Evolutionary conservation across 2,888 invertebrate genomes (phyloP), one percentile per base, ranked within the genome.

Genomic region (Cryptops parisi): DNA sequence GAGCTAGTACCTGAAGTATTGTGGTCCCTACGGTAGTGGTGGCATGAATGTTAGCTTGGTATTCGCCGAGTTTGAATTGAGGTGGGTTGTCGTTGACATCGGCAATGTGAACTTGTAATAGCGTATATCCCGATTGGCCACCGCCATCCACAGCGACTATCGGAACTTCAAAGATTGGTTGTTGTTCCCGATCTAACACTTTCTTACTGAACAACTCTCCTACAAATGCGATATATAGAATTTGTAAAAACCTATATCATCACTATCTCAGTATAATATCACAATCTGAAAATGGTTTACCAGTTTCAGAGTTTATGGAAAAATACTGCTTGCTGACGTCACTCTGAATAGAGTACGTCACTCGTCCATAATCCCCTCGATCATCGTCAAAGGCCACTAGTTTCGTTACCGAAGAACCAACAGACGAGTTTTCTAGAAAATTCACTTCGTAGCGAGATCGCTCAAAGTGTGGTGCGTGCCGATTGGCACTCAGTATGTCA

Each of bases 11-110:
- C 45, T 59, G 61, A 24, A 68, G 55, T 26, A 71, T 61, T 3
- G 62, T 59, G 1, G 65, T 62, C 2, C 69, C 70, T 50, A 67
- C 53, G 15, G 64, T 54, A 5, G 63, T 61, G 15, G 67, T 65
- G 58, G 72, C 71, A 3, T 67, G 66, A 17, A 71, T 60, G 1
- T 64, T 59, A 47, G 67, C 66, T 39, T 64, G 61, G 58, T 69
- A 70, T 6, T 62, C 55, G 25, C 54, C 50, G 41, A 76, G 76
- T 54, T 77, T 75, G 67, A 89, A 85, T 70, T 79, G 79, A 21
- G 93, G 93, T 59, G 88, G 82, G 68, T 87, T 88, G 74, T 93
- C 91, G 70, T 93, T 93, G 46, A 85, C 82, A 73, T 93, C 93
- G 57, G 65, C 62, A 26, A 93, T 82, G 62, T 78, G 73, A 58